A percentile compares a stretch with the other conserved stretches of the same genome.
Evolutionary conservation across 2,113 vertebrate species (phyloP).

Genomic region (Mesitornis unicolor): DNA sequence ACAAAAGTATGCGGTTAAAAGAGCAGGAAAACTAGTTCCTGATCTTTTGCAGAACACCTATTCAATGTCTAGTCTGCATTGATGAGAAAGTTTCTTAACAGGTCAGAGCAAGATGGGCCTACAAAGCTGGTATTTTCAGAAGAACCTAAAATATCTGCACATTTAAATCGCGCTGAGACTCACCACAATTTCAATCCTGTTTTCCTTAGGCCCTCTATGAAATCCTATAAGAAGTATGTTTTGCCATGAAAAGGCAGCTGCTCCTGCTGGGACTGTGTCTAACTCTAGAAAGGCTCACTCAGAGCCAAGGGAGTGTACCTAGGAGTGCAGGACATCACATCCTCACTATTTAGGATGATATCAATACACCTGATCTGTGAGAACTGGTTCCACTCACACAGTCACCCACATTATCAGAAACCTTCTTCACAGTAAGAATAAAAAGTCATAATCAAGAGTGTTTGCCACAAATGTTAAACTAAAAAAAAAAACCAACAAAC

Average conservation of each 20-base stretch:
- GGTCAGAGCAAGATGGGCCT: not conserved
- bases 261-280: not conserved
- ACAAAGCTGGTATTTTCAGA: not conserved
- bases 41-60: not conserved
- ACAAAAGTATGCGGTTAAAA: not conserved
- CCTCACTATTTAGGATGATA: not conserved
- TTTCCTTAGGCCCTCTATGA: not conserved
- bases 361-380: not conserved
- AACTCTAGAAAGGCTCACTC: not conserved
- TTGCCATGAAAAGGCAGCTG: not conserved
- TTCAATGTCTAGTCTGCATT: not conserved
- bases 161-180: not conserved
- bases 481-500: no score
- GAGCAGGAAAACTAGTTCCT: not conserved
- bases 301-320: not conserved
- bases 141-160: not conserved
- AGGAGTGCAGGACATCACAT: not conserved
- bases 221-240: not conserved
- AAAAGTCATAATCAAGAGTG: not conserved
- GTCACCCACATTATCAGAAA: not conserved
- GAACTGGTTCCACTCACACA: not conserved
- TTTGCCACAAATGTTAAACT: not conserved
- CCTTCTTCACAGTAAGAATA: not conserved
- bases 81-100: not conserved
- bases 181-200: not conserved